Conservation (phyloP, 2,113 vertebrate species). For the Hippocampus abdominalis region DNA sequence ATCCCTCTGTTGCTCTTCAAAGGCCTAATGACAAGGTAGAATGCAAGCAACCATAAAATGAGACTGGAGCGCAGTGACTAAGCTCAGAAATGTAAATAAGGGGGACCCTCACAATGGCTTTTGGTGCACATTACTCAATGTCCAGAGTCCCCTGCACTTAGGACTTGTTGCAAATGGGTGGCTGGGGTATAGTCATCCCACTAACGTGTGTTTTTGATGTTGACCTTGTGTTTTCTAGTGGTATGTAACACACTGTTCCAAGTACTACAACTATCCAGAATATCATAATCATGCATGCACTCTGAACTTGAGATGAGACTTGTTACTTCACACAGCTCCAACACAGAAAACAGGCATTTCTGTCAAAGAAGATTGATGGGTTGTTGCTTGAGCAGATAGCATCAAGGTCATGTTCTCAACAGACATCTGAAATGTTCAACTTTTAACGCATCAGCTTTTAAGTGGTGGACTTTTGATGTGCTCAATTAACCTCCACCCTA, state of each 20-base stretch:
- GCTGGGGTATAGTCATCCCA: conserved; percentile 57
- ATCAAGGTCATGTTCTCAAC: conserved; percentile 26
- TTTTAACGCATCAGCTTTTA: conserved; percentile 39
- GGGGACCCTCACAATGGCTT: conserved; percentile 49
- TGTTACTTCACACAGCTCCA: not conserved
- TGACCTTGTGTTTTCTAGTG: conserved; percentile 45
- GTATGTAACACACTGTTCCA: conserved; percentile 20
- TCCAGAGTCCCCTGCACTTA: conserved; percentile 65
- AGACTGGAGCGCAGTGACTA: conserved; percentile 66
- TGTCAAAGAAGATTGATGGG: conserved; percentile 30
- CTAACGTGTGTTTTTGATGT: conserved; percentile 69
- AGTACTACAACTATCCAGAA: conserved; percentile 20
- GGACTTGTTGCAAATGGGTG: conserved; percentile 69
- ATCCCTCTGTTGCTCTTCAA: conserved; percentile 73
- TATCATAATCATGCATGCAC: conserved; percentile 39
- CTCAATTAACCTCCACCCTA: conserved; percentile 39
- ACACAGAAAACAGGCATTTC: conserved; percentile 11
- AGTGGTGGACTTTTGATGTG: conserved; percentile 56
- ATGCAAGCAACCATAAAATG: conserved; percentile 71
- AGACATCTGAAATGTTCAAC: conserved; percentile 45
- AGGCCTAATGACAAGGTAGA: conserved; percentile 80
- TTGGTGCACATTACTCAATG: conserved; percentile 62
- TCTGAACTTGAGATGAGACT: conserved; percentile 20
- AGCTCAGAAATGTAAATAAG: conserved; percentile 70
- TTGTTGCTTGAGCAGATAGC: conserved; percentile 7